Base-by-base conservation (phyloP, 2,888 invertebrate species). In the Timema cristinae region DNA sequence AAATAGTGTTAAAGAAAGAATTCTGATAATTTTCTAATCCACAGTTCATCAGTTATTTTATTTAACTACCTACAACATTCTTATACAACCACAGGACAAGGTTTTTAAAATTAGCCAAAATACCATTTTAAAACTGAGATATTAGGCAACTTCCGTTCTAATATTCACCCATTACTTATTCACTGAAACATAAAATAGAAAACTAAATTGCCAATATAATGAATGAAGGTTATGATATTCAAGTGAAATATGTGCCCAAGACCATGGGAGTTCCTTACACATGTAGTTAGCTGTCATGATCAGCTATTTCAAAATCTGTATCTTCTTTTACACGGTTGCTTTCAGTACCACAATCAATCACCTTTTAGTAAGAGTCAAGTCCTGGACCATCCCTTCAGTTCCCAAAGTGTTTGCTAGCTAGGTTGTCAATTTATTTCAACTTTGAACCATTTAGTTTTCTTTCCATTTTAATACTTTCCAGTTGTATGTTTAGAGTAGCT, bases 111-210 rank as follows among this genome's bases (percentile, higher is more conserved):
- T 7, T 6, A 56, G 10, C 7, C n/a, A 13, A 56, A 56, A 56
- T 16, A 56, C 56, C 16, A 7, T 56, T 56, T 6, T 1, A 6
- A 6, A 56, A 13, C 56, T 56, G 56, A 56, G 10, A 13, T 56
- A 13, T n/a, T n/a, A n/a, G 56, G 7, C 16, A 56, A 5, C 7
- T 5, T 56, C 5, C 5, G 6, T 56, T 5, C 7, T 5, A 56
- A 56, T 7, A 5, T 56, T 56, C n/a, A 56, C 7, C 4, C 7
- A 56, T n/a, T 13, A 56, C 16, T 4, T 6, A 13, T 13, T 56
- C 16, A 56, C 7, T 56, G 16, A 56, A 56, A 56, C 56, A 56
- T 16, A 56, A 56, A 56, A 56, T 16, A 56, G 56, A 56, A 56
- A 56, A 56, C 16, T 15, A 2, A 56, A 56, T 15, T 13, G 16